These are phyloP conservation scores for Brenthis hecate DNA, from an alignment of 2,888 invertebrate genomes.

Conservation along the genomic window DNA sequence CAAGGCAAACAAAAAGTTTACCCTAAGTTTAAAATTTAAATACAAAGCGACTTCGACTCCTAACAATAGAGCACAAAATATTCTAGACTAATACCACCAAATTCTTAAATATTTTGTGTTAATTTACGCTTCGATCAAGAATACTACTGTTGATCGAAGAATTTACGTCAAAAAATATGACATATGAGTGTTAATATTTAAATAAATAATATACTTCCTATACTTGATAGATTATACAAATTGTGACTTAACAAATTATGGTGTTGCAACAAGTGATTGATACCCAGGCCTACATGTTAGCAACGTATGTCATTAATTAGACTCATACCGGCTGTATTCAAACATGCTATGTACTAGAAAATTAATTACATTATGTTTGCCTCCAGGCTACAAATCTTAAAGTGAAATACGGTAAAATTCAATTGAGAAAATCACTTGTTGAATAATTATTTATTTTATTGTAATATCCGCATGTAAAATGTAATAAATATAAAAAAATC, in stretches of 20 bases:
- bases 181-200: constrained; percentile 2
- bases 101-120: neutral
- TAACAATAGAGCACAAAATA: neutral
- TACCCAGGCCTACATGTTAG: constrained; percentile 28
- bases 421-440: too few species aligned
- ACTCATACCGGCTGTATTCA: constrained; percentile 17
- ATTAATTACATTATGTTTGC: neutral
- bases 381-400: neutral
- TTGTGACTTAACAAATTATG: constrained; percentile 31
- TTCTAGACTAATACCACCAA: neutral
- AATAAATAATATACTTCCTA: constrained; percentile 24
- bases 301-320: constrained; percentile 27
- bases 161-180: neutral
- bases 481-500: too few species aligned
- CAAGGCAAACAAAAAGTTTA: too few species aligned
- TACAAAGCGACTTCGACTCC: too few species aligned
- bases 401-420: too few species aligned
- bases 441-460: too few species aligned
- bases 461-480: too few species aligned
- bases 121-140: neutral
- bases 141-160: too few species aligned
- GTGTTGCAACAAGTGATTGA: constrained; percentile 32
- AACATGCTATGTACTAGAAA: constrained; percentile 5
- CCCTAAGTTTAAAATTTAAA: too few species aligned
- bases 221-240: constrained; percentile 33